These are phyloP conservation scores for Ceratitis capitata DNA, from an alignment of 1,140 invertebrate species.

Conservation along the genomic window DNA sequence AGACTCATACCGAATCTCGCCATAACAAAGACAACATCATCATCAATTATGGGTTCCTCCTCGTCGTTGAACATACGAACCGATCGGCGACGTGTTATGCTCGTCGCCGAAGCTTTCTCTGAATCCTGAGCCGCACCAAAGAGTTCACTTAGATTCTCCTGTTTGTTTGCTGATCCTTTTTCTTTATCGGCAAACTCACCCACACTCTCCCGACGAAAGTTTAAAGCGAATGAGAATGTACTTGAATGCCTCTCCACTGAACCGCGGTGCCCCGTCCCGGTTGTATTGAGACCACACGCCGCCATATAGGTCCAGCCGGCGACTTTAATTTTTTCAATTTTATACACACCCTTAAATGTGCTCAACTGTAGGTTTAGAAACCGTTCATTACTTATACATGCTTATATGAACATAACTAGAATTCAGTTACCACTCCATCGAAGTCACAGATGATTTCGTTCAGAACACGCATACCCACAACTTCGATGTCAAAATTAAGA, in stretches of 20 bases:
- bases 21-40: constrained; percentile 70
- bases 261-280: constrained; percentile 61
- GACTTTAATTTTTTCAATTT: constrained; percentile 91
- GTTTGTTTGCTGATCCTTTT: not conserved
- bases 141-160: not conserved
- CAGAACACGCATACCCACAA: constrained; percentile 79
- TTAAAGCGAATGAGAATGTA: not conserved
- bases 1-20: constrained; percentile 68
- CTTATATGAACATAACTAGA: not conserved
- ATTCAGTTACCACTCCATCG: constrained; percentile 70
- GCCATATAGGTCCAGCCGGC: constrained; percentile 95
- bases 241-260: constrained; percentile 60
- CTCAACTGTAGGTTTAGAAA: not conserved
- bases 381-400: not conserved
- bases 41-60: constrained; percentile 33
- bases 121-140: not conserved
- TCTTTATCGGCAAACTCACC: not conserved
- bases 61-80: not conserved
- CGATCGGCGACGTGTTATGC: not conserved
- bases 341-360: constrained; percentile 46
- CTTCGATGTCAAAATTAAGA: constrained; percentile 76
- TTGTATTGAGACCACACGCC: constrained; percentile 81
- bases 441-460: constrained; percentile 93
- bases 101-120: not conserved
- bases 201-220: not conserved